Evolutionary conservation across 1,140 invertebrate species (phyloP).

Genomic region (Physella acuta): DNA sequence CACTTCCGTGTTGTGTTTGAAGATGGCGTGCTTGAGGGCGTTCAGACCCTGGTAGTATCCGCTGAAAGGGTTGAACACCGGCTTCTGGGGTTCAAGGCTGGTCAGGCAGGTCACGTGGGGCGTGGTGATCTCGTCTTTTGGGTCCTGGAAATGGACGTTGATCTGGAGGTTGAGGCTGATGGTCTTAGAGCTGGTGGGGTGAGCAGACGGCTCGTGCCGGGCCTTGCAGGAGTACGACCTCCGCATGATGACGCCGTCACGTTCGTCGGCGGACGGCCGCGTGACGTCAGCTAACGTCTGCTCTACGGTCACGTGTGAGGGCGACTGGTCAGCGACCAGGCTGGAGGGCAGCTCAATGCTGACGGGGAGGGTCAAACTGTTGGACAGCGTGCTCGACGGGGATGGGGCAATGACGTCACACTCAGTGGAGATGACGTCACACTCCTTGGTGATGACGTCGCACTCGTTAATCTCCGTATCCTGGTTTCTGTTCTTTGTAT

Average conservation of each 20-base stretch:
- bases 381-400: not conserved
- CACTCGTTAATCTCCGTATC: not conserved
- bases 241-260: not conserved
- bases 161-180: slow-evolving; percentile 12
- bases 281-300: no score
- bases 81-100: not conserved
- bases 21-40: not conserved
- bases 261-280: not conserved
- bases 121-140: not conserved
- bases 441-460: not conserved
- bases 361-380: not conserved
- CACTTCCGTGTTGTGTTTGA: not conserved
- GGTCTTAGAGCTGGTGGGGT: not conserved
- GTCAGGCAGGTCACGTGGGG: no score
- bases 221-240: not conserved
- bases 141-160: not conserved
- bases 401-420: not conserved
- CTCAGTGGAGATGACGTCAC: not conserved
- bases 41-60: not conserved
- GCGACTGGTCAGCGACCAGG: no score
- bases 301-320: no score
- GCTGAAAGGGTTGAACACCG: not conserved
- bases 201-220: not conserved
- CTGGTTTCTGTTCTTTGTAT: not conserved
- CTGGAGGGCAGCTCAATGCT: not conserved